These are phyloP conservation scores for Heterotis niloticus DNA, from an alignment of 2,113 vertebrate genomes.

Conservation along the genomic window DNA sequence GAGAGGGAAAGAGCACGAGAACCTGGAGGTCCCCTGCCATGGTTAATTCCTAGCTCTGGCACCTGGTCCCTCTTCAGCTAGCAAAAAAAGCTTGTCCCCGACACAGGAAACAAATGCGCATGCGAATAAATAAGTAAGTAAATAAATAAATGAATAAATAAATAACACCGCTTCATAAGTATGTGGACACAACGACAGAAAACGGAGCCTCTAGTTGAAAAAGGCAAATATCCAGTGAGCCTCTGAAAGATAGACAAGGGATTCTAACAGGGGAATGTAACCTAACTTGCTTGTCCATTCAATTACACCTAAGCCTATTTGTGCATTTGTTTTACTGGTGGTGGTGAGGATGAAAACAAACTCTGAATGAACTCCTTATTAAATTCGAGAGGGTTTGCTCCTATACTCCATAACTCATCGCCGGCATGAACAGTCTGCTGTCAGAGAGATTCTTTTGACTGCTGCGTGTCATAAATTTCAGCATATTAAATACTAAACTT, in stretches of 20 bases:
- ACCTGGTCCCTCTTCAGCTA: not conserved
- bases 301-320: not conserved
- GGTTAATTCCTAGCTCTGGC: constrained; percentile 35
- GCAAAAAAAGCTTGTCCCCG: too few relatives aligned
- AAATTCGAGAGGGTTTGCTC: not conserved
- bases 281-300: not conserved
- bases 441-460: too few relatives aligned
- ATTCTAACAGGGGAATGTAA: not conserved
- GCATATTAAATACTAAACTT: too few relatives aligned
- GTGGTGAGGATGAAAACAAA: not conserved
- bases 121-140: constrained; percentile 23
- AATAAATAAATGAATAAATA: not conserved
- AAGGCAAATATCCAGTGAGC: constrained; percentile 5
- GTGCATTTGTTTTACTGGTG: not conserved
- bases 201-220: not conserved
- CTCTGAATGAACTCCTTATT: not conserved
- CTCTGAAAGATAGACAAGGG: too few relatives aligned
- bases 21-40: not conserved
- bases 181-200: not conserved
- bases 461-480: too few relatives aligned
- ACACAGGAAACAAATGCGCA: not conserved
- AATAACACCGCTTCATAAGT: not conserved
- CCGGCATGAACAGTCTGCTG: too few relatives aligned
- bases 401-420: not conserved
- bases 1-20: constrained; percentile 19